Evolutionary conservation across 1,140 invertebrate species (phyloP).

Genomic region (Zaprionus africanus): DNA sequence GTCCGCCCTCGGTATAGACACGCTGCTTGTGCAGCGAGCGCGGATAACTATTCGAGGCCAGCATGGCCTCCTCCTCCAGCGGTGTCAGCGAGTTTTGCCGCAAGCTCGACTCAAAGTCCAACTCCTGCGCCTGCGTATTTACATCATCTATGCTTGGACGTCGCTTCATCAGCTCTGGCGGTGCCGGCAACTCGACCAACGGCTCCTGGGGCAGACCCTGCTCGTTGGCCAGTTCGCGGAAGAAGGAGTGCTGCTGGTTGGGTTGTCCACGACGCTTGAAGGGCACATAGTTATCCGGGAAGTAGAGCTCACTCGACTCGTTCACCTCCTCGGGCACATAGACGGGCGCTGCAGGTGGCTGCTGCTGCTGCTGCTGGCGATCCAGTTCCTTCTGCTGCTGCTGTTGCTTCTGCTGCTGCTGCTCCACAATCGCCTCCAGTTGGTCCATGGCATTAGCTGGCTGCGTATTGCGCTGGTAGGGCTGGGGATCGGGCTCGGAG

Average conservation of each 20-base stretch:
- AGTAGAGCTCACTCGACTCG: slow-evolving; percentile 78
- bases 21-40: slow-evolving; percentile 55
- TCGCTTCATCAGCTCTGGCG: slow-evolving; percentile 62
- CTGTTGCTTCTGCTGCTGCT: slow-evolving; percentile 59
- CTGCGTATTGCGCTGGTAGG: slow-evolving; percentile 67
- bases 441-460: slow-evolving; percentile 70
- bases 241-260: slow-evolving; percentile 60
- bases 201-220: slow-evolving; percentile 65
- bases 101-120: slow-evolving; percentile 67
- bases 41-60: slow-evolving; percentile 74
- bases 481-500: slow-evolving; percentile 80
- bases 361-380: slow-evolving; percentile 39
- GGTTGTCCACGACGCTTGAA: slow-evolving; percentile 54
- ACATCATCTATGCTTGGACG: slow-evolving; percentile 41
- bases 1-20: slow-evolving; percentile 88
- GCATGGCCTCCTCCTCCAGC: slow-evolving; percentile 78
- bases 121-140: slow-evolving; percentile 52
- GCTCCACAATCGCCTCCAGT: slow-evolving; percentile 70
- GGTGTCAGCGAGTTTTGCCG: slow-evolving; percentile 75
- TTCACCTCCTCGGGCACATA: slow-evolving; percentile 76
- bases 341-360: slow-evolving; percentile 35
- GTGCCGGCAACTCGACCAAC: slow-evolving; percentile 25
- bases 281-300: slow-evolving; percentile 73
- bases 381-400: slow-evolving; percentile 14
- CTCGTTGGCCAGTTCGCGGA: slow-evolving; percentile 74